A percentile compares a stretch with the other conserved stretches of the same genome.
phyloP scores from a whole-genome alignment of 2,888 invertebrate genomes.

The Phengaris alcon region DNA sequence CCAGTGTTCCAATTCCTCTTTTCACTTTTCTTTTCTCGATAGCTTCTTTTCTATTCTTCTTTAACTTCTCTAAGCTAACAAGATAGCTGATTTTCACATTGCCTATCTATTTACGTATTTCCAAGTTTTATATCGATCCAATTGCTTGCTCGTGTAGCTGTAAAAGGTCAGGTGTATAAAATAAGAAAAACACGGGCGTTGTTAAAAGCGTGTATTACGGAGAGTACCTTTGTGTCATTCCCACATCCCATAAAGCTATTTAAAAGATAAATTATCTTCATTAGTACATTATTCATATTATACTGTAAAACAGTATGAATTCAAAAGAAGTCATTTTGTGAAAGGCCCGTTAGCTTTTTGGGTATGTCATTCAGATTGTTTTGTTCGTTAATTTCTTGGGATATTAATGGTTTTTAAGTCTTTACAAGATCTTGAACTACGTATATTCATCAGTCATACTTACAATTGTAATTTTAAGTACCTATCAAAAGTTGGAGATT shows the following conservation, averaged over 20 bases:
- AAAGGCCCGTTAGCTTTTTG: background rate
- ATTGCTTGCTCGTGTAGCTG: background rate
- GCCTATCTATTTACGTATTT: background rate
- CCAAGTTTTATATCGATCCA: background rate
- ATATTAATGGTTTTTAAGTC: slow-evolving; percentile 14
- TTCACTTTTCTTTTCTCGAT: too few relatives aligned
- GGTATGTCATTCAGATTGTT: slow-evolving; percentile 6
- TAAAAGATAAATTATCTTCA: slow-evolving; percentile 21
- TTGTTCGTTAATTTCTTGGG: background rate
- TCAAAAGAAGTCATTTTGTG: background rate
- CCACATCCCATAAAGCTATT: background rate
- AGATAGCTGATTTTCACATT: too few relatives aligned
- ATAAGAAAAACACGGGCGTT: background rate
- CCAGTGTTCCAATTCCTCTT: too few relatives aligned
- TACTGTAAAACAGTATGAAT: background rate
- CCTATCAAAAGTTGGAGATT: too few relatives aligned
- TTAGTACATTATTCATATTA: slow-evolving; percentile 19
- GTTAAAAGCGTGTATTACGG: background rate
- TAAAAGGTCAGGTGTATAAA: slow-evolving; percentile 10
- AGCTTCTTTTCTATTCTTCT: background rate
- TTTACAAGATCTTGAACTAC: background rate
- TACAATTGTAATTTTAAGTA: background rate
- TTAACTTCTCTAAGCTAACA: background rate
- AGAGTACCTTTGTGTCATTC: slow-evolving; percentile 10
- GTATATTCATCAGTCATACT: background rate